phyloP scores from a whole-genome alignment of 2,113 vertebrate genomes.

The Ascaphus truei region DNA sequence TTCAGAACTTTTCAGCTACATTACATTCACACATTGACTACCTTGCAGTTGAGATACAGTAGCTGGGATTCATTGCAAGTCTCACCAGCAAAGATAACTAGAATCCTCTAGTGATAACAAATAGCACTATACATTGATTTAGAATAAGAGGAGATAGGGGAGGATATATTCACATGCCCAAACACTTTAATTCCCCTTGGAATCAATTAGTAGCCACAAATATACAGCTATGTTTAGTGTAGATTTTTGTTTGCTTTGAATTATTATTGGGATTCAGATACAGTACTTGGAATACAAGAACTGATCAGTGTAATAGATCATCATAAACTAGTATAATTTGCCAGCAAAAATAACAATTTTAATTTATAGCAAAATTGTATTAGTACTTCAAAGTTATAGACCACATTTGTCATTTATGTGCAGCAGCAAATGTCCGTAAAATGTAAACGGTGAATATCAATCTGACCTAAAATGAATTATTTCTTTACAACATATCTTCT shows the following conservation, averaged over 20 bases:
- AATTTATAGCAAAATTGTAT: too few relatives aligned
- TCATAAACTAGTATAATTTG: not conserved
- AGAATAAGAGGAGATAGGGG: not conserved
- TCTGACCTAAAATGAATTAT: too few relatives aligned
- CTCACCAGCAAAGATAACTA: not conserved
- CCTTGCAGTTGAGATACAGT: not conserved
- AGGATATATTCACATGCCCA: not conserved
- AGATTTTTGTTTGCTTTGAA: too few relatives aligned
- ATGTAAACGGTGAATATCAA: too few relatives aligned
- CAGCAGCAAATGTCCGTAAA: too few relatives aligned
- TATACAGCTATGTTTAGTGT: not conserved
- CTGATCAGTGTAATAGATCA: not conserved
- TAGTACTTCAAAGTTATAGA: too few relatives aligned
- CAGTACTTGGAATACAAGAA: too few relatives aligned
- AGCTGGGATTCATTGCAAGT: constrained; percentile 1
- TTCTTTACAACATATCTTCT: too few relatives aligned
- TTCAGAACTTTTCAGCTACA: not conserved
- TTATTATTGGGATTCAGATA: too few relatives aligned
- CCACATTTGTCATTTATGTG: too few relatives aligned
- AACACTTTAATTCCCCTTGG: not conserved
- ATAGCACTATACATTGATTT: not conserved
- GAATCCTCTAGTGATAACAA: constrained; percentile 1
- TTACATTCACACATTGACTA: not conserved
- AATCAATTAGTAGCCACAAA: not conserved
- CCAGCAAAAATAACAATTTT: too few relatives aligned